These are phyloP conservation scores for Cydia splendana DNA, from an alignment of 1,140 invertebrate species.

Conservation along the genomic window DNA sequence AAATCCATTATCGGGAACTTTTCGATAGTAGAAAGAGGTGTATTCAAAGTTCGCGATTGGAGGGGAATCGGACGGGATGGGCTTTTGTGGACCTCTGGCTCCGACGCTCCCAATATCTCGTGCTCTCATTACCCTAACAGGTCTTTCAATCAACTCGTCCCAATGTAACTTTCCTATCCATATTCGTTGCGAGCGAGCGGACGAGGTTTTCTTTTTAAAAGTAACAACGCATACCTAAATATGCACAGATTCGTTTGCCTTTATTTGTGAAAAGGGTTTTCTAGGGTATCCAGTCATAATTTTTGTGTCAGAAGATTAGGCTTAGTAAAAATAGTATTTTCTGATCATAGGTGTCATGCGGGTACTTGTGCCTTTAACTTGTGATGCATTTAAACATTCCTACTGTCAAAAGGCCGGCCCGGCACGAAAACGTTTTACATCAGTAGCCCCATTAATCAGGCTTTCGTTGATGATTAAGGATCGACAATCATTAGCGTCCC, in stretches of 20 bases:
- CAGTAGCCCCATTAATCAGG: constrained; percentile 26
- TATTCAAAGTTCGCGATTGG: constrained; percentile 68
- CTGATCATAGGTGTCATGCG: no score
- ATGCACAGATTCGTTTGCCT: background rate
- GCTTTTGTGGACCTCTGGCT: constrained; percentile 48
- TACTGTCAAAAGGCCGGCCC: background rate
- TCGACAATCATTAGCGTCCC: constrained; percentile 34
- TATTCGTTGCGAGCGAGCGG: constrained; percentile 11
- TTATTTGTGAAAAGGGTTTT: background rate
- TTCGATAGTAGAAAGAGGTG: constrained; percentile 75
- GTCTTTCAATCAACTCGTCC: constrained; percentile 6
- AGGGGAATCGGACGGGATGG: constrained; percentile 51
- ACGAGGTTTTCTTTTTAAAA: background rate
- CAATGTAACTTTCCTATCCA: background rate
- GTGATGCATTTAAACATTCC: background rate
- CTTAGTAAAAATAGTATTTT: background rate
- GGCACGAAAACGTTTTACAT: constrained; percentile 3
- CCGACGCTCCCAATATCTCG: constrained; percentile 35
- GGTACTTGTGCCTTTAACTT: background rate
- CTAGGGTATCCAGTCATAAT: background rate
- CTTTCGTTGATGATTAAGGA: constrained; percentile 26
- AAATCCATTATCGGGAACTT: constrained; percentile 77
- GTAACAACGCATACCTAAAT: background rate
- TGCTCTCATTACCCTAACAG: constrained; percentile 6
- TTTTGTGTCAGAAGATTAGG: background rate